Conservation (phyloP, 2,888 invertebrate genomes). For the Oegoconia quadripuncta region DNA sequence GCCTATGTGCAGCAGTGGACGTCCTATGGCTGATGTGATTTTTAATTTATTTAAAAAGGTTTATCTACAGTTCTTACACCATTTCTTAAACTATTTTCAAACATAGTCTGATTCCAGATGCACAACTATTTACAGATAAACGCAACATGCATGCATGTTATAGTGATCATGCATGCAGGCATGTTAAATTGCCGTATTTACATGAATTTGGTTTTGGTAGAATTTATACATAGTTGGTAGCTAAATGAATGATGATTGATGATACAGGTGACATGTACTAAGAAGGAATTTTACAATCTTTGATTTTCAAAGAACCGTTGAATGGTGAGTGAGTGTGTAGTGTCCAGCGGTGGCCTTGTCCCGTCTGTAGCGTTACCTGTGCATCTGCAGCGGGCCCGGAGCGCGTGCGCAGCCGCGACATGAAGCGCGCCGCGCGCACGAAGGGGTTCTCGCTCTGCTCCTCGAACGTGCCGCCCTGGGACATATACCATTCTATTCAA, state of each 20-base stretch:
- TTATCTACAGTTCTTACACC: too few species aligned
- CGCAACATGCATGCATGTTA: too few species aligned
- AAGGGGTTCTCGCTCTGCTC: constrained; percentile 81
- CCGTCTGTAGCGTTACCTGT: constrained; percentile 7
- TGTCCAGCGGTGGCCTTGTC: neutral
- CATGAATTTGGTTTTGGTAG: too few species aligned
- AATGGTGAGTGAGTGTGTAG: neutral
- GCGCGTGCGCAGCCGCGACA: constrained; percentile 36
- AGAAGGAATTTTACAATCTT: too few species aligned
- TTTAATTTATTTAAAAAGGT: too few species aligned
- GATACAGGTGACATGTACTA: neutral
- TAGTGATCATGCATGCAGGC: too few species aligned
- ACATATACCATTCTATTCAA: neutral
- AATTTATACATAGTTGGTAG: neutral
- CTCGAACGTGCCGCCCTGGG: constrained; percentile 83
- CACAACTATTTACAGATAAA: too few species aligned
- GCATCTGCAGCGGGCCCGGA: constrained; percentile 12
- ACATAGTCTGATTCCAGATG: too few species aligned
- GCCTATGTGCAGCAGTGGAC: too few species aligned
- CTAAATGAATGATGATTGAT: neutral
- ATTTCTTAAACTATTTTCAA: too few species aligned
- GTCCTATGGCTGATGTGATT: too few species aligned
- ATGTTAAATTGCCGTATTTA: too few species aligned
- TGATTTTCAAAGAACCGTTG: neutral
- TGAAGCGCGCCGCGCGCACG: constrained; percentile 68